Conservation (phyloP, 2,797 vertebrate genomes). For the Sebastes minor region DNA sequence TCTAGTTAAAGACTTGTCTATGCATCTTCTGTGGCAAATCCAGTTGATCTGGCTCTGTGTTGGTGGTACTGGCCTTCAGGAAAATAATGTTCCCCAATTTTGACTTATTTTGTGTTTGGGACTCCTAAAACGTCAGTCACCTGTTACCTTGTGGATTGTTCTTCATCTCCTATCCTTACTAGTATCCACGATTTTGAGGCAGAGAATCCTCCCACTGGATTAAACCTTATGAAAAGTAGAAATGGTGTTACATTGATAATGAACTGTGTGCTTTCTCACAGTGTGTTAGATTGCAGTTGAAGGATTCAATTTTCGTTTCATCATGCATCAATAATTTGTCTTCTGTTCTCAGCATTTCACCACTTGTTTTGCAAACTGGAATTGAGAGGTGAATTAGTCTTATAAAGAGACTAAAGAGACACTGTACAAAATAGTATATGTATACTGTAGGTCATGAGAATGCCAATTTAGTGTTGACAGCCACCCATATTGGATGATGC, state of each 20-base stretch:
- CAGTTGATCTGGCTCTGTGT: neutral
- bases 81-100: neutral
- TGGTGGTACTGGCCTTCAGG: neutral
- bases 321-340: neutral
- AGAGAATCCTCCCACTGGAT: neutral
- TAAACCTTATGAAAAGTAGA: neutral
- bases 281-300: neutral
- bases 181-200: neutral
- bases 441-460: neutral
- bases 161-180: neutral
- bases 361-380: neutral
- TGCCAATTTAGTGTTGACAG: neutral
- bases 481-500: neutral
- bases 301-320: neutral
- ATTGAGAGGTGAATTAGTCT: neutral
- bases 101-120: neutral
- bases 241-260: neutral
- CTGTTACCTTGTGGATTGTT: neutral
- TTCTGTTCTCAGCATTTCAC: neutral
- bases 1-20: neutral
- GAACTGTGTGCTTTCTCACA: neutral
- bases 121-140: neutral
- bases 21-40: neutral
- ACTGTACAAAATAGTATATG: neutral
- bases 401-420: neutral